Base-by-base conservation (phyloP, 2,888 invertebrate genomes). In the Lycophotia porphyrea region DNA sequence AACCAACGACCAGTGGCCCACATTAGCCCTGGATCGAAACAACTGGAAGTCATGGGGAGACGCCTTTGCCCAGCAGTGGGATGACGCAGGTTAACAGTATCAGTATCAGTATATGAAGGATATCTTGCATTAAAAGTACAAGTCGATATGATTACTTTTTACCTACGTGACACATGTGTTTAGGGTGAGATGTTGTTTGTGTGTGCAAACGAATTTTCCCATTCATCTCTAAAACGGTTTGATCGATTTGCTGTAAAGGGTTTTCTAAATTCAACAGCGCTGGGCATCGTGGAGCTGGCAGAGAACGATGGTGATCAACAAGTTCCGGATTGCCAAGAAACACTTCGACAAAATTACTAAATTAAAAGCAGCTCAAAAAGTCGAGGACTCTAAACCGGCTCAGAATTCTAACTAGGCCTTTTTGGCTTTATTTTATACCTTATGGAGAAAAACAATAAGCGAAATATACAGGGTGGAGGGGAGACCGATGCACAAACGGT, bases 261-360 rank as follows among this genome's bases (percentile, higher is more conserved):
- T 70, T 47, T 60, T 55, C 27, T 74, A 42, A 76, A 72, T 86
- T 87, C 85, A 63, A 87, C 93, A 96, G 96, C 92, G 90, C 36
- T 93, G 93, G 92, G 86, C 93, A 0, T 66, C 87, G 0, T 95
- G 95, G 95, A 95, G 94, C 81, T 95, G 95, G 96, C 89, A 91
- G 72, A 90, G 91, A 58, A 93, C 92, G 2, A 63, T 93, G 87
- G 84, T 93, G 52, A 61, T 93, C 58, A 93, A 94, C 80, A 88
- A 90, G 7, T 89, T 92, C 73, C 91, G 93, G 63, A 92, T 94
- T 75, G 92, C 92, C 39, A 92, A 90, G 90, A 93, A 90, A 78
- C 93, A 92, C 49, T 86, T 92, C 72, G 92, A 93, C 27, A 93
- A 84, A 81, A 84, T 93, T 34, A 92, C 89, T 75, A 91, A 84